Conservation (phyloP, 2,113 vertebrate genomes). For the Elanus axillaris region DNA sequence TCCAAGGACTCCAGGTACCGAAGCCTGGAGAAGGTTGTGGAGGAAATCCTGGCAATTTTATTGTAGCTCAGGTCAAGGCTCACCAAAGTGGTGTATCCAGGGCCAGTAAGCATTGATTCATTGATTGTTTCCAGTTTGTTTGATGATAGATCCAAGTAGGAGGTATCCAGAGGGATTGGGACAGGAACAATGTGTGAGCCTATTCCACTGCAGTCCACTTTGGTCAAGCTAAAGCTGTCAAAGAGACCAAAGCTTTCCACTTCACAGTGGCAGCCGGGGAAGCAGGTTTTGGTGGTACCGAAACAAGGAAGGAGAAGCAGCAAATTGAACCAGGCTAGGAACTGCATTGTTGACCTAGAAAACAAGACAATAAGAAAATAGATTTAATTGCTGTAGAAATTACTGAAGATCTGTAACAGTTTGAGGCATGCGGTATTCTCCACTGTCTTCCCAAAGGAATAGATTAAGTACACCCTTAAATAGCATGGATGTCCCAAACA, state of each 20-base stretch:
- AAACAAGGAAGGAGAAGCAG: slow-evolving; percentile 54
- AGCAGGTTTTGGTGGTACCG: slow-evolving; percentile 77
- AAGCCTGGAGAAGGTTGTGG: slow-evolving; percentile 85
- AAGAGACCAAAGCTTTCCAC: slow-evolving; percentile 96
- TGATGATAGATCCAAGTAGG: slow-evolving; percentile 89
- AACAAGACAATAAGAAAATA: neutral
- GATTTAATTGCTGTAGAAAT: neutral
- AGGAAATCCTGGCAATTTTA: slow-evolving; percentile 77
- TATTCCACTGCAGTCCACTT: slow-evolving; percentile 87
- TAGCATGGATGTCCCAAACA: neutral
- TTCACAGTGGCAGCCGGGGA: slow-evolving; percentile 87
- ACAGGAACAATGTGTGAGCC: slow-evolving; percentile 81
- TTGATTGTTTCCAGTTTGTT: slow-evolving; percentile 84
- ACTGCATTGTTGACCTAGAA: slow-evolving; percentile 70
- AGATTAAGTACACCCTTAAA: neutral
- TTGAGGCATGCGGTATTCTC: neutral
- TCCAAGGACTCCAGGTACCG: slow-evolving; percentile 93
- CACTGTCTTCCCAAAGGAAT: neutral
- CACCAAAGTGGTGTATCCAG: slow-evolving; percentile 92
- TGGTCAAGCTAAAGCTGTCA: slow-evolving; percentile 95
- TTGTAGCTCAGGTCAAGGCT: slow-evolving; percentile 93
- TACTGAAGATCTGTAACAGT: neutral
- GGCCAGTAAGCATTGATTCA: slow-evolving; percentile 87
- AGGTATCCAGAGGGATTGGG: slow-evolving; percentile 90
- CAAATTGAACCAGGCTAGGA: slow-evolving; percentile 29